Base-by-base conservation (phyloP, 37 sponge, comb jelly and placozoan genomes). In the Halisarca cf. caerulea region DNA sequence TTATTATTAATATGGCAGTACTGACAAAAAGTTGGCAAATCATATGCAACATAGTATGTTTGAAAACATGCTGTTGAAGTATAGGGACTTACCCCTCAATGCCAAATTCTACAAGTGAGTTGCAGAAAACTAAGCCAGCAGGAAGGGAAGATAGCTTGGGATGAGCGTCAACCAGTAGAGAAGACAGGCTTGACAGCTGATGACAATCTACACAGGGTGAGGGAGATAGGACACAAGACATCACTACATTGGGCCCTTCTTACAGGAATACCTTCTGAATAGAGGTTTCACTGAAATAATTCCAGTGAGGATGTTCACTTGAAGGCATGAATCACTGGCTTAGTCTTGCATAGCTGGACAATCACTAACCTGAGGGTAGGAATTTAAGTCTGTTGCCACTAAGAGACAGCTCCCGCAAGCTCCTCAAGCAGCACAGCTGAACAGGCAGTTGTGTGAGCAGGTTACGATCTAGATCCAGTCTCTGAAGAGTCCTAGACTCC, bases 391-490 rank as follows among this genome's bases (percentile, higher is more conserved):
- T 43, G 69, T 86, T 86, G 15, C 86, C 86, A 62, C 72, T 78
- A 20, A 86, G 24, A 32, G 86, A 86, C 33, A 86, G 68, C 17
- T 79, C 43, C 17, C 20, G 18, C 9, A 79, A 24, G 4, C 60
- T 44, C 23, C n/a, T 18, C 68, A 86, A 38, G 2, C 51, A 27
- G 30, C 66, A 44, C 15, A 86, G 38, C 44, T 86, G 80, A 11
- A 53, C 66, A 47, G 86, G 86, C 14, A 86, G 69, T 9, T 18
- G 14, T 35, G 54, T 42, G 36, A 86, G 54, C 14, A 45, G 15
- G 80, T 86, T 86, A 7, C 80, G 4, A 59, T 86, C 86, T 14
- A 86, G 57, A 33, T 40, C 14, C 24, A 86, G 68, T 42, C 41
- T 86, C 51, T 44, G 68, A 2, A 86, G 59, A 33, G 34, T 66